Conservation (phyloP, 2,888 invertebrate species). For the Caenorhabditis panamensis region DNA sequence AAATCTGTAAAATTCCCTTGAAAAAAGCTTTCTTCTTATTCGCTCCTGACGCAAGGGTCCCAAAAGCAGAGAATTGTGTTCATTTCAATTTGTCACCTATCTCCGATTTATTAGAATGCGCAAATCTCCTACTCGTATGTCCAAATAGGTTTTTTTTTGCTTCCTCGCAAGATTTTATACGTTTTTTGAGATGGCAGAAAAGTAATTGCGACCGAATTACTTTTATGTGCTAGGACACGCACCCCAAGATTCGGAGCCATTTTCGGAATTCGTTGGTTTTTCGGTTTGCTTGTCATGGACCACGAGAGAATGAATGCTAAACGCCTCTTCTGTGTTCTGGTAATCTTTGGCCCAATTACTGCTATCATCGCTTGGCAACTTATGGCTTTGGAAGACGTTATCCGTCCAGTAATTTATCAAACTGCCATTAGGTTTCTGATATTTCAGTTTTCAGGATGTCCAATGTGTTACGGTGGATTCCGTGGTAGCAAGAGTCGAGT, state of each 20-base stretch:
- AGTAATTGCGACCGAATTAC: constrained; percentile 12
- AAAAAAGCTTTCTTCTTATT: too few species aligned
- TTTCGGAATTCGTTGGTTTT: background rate
- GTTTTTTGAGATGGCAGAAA: constrained; percentile 6
- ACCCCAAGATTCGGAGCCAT: background rate
- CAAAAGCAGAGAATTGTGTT: background rate
- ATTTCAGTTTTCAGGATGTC: background rate
- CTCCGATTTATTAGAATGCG: background rate
- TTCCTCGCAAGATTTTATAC: background rate
- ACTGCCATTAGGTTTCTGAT: too few species aligned
- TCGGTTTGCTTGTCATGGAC: background rate
- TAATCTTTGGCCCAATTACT: background rate
- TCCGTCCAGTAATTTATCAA: too few species aligned
- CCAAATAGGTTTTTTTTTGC: background rate
- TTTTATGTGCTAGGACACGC: background rate
- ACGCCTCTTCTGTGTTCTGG: background rate
- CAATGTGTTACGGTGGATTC: background rate
- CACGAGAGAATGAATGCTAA: background rate
- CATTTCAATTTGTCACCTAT: background rate
- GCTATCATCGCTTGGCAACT: background rate
- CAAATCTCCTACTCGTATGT: background rate
- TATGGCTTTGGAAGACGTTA: too few species aligned
- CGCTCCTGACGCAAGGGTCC: too few species aligned
- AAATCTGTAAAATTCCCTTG: too few species aligned
- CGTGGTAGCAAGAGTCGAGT: too few species aligned